Evolutionary conservation across 30 jellyfish, hydroid and myxozoan genomes (phyloP), one percentile per base, ranked within the genome.

Genomic region (Turritopsis rubra): DNA sequence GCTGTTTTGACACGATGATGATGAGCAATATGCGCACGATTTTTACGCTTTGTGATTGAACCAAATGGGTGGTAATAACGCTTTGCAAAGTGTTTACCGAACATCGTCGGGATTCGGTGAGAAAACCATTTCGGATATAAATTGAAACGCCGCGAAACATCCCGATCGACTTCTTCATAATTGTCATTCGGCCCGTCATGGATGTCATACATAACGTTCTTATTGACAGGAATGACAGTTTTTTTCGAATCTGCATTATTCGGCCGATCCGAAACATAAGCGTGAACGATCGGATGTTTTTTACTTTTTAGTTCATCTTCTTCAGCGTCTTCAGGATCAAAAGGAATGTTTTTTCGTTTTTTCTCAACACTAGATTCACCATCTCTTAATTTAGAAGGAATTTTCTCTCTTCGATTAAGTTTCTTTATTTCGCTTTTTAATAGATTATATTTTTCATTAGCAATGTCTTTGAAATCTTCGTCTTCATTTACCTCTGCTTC

Each of bases 61-160:
- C 65, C 82, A 23, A 74, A 74, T 74, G 91, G 86, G 24, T 74
- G 28, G 28, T 54, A 71, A 54, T 75, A 53, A 24, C 76, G 72
- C 65, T 81, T 84, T 21, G 89, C 76, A 71, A 85, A 85, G 29
- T 86, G 83, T 29, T 85, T 89, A 1, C 94, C 96, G 24, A 83
- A 79, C 17, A 89, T 27, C 31, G 76, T 27, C 71, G 75, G 93
- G 9, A 89, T 85, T 75, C 30, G 52, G 31, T 91, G 89, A 28
- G 97, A 83, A 54, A 86, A 86, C 97, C 94, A 86, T 81, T 86
- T 86, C n/a, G 94, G 97, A 79, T 91, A 91, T 21, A 84, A 65
- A 53, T 85, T 71, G 66, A 91, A 77, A 7, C 89, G 74, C 29
- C 94, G 75, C 28, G 84, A 31, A 30, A 77, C 74, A 30, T 22